Evolutionary conservation across 2,797 vertebrate species (phyloP).

Genomic region (Tenualosa thibaudeaui): DNA sequence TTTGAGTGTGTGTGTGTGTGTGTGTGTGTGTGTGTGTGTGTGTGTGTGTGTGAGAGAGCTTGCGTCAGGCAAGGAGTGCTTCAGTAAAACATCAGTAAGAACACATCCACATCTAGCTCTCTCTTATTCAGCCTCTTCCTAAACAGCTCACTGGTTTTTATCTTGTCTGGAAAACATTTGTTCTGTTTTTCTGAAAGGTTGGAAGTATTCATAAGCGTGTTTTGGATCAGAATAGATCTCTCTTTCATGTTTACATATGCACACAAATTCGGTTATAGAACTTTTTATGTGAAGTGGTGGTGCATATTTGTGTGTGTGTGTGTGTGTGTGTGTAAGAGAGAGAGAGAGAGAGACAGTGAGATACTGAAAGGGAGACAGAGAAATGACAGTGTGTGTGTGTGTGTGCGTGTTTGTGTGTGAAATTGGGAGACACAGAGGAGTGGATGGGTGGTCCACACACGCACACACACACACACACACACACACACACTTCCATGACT

Average conservation of each 20-base stretch:
- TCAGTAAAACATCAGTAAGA: not conserved
- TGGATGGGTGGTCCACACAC: not conserved
- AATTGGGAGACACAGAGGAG: not conserved
- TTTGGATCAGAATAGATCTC: slow-evolving; percentile 39
- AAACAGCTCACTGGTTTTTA: not conserved
- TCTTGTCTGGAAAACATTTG: not conserved
- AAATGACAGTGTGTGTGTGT: not conserved
- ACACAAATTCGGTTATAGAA: not conserved
- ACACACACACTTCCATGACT: not conserved
- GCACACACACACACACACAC: not conserved
- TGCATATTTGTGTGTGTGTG: not conserved
- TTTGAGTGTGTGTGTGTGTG: too few relatives aligned
- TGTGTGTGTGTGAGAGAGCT: too few relatives aligned
- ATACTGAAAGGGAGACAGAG: not conserved
- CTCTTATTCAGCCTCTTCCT: not conserved
- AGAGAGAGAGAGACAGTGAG: not conserved
- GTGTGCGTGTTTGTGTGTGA: too few relatives aligned
- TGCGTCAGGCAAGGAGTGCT: not conserved
- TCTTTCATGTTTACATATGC: slow-evolving; percentile 38
- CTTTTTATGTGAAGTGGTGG: slow-evolving; percentile 34
- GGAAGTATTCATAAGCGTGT: slow-evolving; percentile 37
- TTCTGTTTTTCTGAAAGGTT: not conserved
- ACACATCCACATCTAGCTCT: not conserved
- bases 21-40: too few relatives aligned
- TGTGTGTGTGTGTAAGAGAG: not conserved